Conservation (phyloP, 2,113 vertebrate species). For the Stigmatopora argus region DNA sequence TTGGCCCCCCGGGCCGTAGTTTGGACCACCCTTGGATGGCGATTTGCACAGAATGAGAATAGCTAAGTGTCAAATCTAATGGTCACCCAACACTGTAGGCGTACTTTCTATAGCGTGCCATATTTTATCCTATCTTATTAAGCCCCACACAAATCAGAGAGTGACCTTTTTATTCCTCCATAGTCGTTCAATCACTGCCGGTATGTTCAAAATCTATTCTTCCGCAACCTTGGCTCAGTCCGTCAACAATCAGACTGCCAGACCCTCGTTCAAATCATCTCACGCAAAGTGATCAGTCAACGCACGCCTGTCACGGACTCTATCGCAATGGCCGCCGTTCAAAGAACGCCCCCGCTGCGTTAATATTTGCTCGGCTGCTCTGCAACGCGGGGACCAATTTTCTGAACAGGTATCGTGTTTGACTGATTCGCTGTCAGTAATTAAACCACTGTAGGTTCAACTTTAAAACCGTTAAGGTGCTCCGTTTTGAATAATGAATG, state of each 20-base stretch:
- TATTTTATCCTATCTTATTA: background rate
- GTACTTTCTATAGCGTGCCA: background rate
- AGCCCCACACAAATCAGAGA: background rate
- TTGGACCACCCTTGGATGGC: background rate
- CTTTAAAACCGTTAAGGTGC: background rate
- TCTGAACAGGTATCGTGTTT: background rate
- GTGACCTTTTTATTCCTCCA: constrained; percentile 1
- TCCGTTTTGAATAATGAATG: background rate
- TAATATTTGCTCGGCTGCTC: constrained; percentile 1
- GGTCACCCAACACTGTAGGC: background rate
- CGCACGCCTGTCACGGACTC: background rate
- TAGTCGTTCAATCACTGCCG: background rate
- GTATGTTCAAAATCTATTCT: background rate
- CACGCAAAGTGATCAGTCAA: background rate
- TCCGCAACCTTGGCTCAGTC: background rate
- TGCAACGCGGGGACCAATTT: background rate
- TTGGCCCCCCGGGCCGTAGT: too few species aligned
- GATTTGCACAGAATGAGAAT: background rate
- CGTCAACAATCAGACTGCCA: background rate
- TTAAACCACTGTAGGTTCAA: background rate
- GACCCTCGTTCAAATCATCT: background rate
- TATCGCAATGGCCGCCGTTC: background rate
- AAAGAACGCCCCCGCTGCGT: background rate
- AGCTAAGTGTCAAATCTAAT: background rate
- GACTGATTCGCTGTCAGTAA: background rate